Evolutionary conservation across 2,797 vertebrate genomes (phyloP).

Genomic region (Poecile montanus): DNA sequence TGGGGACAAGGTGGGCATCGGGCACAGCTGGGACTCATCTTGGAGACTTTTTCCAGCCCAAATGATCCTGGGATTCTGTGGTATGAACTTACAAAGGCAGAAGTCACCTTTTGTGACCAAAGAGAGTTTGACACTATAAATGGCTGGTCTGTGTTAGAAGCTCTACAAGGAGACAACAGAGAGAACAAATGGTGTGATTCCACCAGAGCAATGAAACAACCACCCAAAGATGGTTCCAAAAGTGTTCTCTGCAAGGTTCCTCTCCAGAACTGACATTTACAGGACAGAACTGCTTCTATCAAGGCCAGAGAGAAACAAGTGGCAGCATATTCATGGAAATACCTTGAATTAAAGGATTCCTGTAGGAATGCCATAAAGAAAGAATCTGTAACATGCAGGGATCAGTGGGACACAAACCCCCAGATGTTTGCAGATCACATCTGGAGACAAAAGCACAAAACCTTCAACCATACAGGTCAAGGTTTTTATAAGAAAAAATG

Average conservation of each 20-base stretch:
- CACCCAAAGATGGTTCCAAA: neutral
- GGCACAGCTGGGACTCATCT: neutral
- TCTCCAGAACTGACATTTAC: neutral
- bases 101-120: neutral
- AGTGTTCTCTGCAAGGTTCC: neutral
- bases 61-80: neutral
- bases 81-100: neutral
- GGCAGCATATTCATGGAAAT: neutral
- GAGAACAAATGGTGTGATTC: neutral
- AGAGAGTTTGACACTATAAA: neutral
- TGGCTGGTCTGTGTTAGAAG: neutral
- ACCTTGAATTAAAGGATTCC: neutral
- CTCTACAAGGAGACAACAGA: neutral
- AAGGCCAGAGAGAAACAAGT: neutral
- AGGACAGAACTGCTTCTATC: neutral
- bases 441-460: neutral
- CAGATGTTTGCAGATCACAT: neutral
- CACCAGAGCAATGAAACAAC: neutral
- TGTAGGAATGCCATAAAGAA: neutral
- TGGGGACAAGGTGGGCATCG: accelerated
- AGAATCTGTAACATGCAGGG: neutral
- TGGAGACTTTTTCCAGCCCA: neutral
- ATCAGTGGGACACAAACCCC: neutral
- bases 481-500: neutral
- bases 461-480: neutral